A percentile compares a stretch with the other conserved stretches of the same genome.
Conservation (phyloP, 2,113 vertebrate genomes). For the Myrmophylax atrothorax region DNA sequence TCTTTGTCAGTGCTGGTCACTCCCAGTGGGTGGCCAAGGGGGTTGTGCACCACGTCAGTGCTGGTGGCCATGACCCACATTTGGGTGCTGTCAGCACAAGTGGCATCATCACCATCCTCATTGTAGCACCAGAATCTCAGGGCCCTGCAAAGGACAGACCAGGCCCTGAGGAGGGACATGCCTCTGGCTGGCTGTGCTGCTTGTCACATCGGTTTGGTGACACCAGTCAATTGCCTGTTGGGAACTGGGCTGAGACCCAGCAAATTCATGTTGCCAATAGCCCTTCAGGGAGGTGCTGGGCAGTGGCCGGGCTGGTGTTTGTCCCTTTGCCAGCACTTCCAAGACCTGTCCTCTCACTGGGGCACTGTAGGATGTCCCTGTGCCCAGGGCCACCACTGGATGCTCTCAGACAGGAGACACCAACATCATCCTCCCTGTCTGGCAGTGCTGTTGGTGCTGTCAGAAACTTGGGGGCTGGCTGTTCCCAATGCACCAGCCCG, state of each 20-base stretch:
- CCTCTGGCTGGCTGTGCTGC: neutral
- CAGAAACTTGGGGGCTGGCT: neutral
- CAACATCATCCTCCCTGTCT: neutral
- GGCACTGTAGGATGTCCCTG: neutral
- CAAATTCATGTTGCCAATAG: fast-evolving
- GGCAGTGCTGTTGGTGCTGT: fast-evolving
- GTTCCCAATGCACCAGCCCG: neutral
- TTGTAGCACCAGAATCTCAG: neutral
- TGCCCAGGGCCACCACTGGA: neutral
- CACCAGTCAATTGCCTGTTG: neutral
- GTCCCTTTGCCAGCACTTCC: neutral
- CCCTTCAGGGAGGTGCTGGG: neutral
- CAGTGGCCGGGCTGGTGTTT: neutral
- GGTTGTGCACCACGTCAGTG: neutral
- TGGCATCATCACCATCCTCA: fast-evolving
- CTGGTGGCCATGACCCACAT: neutral
- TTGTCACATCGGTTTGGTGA: neutral
- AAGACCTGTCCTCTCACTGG: neutral
- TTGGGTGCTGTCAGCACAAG: fast-evolving
- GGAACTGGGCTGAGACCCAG: neutral
- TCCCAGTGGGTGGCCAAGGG: neutral
- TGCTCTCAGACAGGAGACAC: neutral
- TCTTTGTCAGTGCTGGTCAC: fast-evolving
- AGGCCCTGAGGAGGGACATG: neutral
- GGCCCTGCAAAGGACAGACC: neutral